phyloP scores from a whole-genome alignment of 2,113 vertebrate species.

The Saguinus imperator region DNA sequence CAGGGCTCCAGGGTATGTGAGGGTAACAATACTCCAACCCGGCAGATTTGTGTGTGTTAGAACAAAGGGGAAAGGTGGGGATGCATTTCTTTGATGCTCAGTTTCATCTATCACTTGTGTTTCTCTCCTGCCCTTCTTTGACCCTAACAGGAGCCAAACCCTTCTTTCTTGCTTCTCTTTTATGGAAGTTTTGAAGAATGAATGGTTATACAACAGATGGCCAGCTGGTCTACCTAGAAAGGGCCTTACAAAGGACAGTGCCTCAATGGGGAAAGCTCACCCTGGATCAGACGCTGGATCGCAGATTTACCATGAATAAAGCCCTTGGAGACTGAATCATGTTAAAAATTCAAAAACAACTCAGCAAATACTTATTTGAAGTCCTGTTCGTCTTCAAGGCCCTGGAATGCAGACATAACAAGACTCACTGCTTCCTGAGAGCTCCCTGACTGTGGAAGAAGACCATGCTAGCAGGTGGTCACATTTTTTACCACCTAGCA shows the following conservation, averaged over 20 bases:
- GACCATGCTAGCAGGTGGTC: background rate
- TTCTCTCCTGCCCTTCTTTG: background rate
- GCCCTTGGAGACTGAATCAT: background rate
- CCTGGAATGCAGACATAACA: background rate
- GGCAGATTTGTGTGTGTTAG: too few relatives aligned
- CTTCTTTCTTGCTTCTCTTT: background rate
- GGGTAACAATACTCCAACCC: background rate
- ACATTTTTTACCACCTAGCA: background rate
- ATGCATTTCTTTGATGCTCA: background rate
- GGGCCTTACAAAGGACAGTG: background rate
- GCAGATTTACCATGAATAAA: background rate
- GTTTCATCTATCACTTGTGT: background rate
- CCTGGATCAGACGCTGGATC: background rate
- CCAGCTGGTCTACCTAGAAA: background rate
- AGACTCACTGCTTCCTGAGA: background rate
- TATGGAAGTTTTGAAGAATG: background rate
- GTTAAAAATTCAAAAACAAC: slow-evolving; percentile 31
- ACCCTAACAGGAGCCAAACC: background rate
- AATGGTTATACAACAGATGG: background rate
- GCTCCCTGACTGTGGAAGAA: background rate
- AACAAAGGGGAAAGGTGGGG: background rate
- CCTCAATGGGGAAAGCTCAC: background rate
- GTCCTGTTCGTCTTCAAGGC: background rate
- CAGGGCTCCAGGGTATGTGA: background rate
- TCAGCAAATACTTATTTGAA: slow-evolving; percentile 31